Conservation (phyloP, 2,113 vertebrate genomes). For the Tapirus terrestris region DNA sequence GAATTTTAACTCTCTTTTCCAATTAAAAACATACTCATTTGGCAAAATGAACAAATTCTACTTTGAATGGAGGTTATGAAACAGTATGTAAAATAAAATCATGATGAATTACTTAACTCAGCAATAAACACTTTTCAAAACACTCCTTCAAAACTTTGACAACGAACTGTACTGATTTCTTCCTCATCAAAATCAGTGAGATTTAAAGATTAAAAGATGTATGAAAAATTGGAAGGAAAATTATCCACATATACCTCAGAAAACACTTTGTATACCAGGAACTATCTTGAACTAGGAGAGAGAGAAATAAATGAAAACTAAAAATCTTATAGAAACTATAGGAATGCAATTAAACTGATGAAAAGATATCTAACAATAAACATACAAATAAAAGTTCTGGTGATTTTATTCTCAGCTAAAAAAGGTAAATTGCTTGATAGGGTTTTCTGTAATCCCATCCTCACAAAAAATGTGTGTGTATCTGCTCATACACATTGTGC, state of each 20-base stretch:
- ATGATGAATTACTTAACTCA: not conserved
- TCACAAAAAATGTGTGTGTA: not conserved
- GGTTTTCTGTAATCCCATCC: not conserved
- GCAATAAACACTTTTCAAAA: not conserved
- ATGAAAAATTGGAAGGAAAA: not conserved
- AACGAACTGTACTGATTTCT: not conserved
- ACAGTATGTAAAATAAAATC: slow-evolving; percentile 14
- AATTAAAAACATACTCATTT: not conserved
- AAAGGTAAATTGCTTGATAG: not conserved
- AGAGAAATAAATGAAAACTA: not conserved
- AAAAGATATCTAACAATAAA: not conserved
- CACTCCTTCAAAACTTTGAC: not conserved
- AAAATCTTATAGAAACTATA: not conserved
- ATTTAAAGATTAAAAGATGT: not conserved
- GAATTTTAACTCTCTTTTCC: slow-evolving; percentile 16
- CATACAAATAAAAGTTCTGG: not conserved
- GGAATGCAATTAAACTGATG: not conserved
- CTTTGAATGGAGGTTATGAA: not conserved
- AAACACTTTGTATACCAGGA: not conserved
- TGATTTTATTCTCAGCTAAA: not conserved
- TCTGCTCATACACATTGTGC: not conserved
- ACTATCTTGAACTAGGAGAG: too few species aligned
- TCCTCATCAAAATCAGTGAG: not conserved
- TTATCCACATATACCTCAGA: not conserved
- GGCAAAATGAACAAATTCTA: not conserved